Base-by-base conservation (phyloP, 2,888 invertebrate genomes). In the Ennomos quercinarius region DNA sequence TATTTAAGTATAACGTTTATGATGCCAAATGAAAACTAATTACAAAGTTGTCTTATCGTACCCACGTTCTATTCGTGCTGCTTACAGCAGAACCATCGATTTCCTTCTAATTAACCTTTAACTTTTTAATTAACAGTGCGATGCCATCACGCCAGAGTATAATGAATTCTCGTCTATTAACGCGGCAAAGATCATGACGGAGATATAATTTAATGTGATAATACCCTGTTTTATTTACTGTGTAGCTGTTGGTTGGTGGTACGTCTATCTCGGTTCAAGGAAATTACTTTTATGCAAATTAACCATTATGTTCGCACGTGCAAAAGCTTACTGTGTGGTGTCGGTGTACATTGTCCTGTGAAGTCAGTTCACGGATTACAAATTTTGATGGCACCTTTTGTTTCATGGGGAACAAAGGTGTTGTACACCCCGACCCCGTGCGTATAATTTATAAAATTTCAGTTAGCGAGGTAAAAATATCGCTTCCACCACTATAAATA, bases 261-360 rank as follows among this genome's bases (percentile, higher is more conserved):
- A 56, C 53, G 59, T 63, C 63, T 66, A 68, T 63, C 74, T 70
- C 70, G 72, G 71, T 72, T 67, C 60, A 65, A 78, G 80, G 77
- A 84, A 86, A 86, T 86, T 83, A 85, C 83, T 83, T 84, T 82
- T 84, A 84, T 85, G 83, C 80, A 81, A 85, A 85, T 85, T 66
- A 74, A 74, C 72, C 73, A 72, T 81, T 79, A 74, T 71, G 72
- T 68, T 72, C 67, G 69, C 76, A 79, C 74, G 76, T 75, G 73
- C 71, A 70, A 70, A 66, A 68, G 68, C 70, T 69, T 67, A 67
- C 61, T 55, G 57, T 53, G 52, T 53, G 52, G 51, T 42, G 27
- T 13, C 44, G 47, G 40, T 37, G 10, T 59, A 52, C 51, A 54
- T 50, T 51, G 57, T 61, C 53, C 57, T 62, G 62, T 58, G 56